Conservation (phyloP, 2,888 invertebrate genomes). For the Villa cingulata region DNA sequence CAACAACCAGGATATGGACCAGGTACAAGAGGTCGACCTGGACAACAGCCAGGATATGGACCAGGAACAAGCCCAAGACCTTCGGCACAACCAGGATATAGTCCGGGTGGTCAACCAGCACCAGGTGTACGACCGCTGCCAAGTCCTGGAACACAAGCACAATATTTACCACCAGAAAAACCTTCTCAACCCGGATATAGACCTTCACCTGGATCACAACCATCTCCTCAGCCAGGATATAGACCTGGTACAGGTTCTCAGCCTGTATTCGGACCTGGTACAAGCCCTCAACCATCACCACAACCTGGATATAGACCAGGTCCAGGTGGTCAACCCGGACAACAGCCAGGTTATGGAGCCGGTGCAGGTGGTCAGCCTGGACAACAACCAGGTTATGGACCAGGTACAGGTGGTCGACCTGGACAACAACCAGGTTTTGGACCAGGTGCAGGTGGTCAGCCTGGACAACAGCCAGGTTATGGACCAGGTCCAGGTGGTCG, state of each 20-base stretch:
- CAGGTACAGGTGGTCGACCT: not conserved
- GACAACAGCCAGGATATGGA: not conserved
- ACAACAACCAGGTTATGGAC: not conserved
- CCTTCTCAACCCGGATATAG: constrained; percentile 1
- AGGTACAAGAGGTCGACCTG: not conserved
- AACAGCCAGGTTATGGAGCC: not conserved
- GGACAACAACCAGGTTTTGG: not conserved
- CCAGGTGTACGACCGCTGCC: not conserved
- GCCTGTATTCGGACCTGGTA: not conserved
- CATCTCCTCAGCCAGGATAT: constrained; percentile 2
- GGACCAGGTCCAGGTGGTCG: constrained; percentile 3
- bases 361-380: not conserved
- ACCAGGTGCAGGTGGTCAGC: not conserved
- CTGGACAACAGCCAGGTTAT: not conserved
- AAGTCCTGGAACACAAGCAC: not conserved
- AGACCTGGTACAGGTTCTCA: constrained; percentile 8
- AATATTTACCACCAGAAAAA: not conserved
- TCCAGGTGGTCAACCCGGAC: not conserved
- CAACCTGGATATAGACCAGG: constrained; percentile 13
- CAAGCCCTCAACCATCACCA: constrained; percentile 10
- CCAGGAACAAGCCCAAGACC: not conserved
- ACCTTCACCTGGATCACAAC: constrained; percentile 13
- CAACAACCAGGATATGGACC: not conserved
- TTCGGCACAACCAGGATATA: not conserved
- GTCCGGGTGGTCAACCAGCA: not conserved